Conservation (phyloP, 2,888 invertebrate species). For the Yponomeuta cagnagella region DNA sequence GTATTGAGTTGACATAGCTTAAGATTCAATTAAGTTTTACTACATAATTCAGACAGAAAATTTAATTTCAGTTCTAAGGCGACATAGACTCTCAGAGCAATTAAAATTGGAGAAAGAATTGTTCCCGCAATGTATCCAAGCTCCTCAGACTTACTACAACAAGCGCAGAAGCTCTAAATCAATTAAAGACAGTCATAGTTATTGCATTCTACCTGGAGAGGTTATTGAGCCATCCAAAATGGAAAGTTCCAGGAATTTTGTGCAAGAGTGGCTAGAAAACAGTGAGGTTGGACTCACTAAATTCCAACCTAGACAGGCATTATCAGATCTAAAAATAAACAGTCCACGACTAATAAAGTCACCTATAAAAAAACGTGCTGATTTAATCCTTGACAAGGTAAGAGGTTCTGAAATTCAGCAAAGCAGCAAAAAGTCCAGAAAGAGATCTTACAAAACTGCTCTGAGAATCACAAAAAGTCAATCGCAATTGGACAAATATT, state of each 20-base stretch:
- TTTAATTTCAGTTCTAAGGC: conserved; percentile 38
- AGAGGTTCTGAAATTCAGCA: neutral
- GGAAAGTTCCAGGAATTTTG: conserved; percentile 44
- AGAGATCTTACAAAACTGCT: conserved; percentile 15
- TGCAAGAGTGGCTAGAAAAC: conserved; percentile 53
- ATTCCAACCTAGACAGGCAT: conserved; percentile 41
- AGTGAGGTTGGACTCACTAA: conserved; percentile 28
- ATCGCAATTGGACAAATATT: conserved; percentile 18
- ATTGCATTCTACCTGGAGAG: conserved; percentile 44
- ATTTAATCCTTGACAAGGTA: conserved; percentile 9
- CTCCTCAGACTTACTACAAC: conserved; percentile 53
- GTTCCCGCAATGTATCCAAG: conserved; percentile 66
- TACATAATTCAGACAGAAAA: neutral
- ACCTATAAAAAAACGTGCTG: conserved; percentile 18
- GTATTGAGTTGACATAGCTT: too few species aligned
- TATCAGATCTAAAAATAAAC: conserved; percentile 51
- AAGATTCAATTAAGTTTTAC: too few species aligned
- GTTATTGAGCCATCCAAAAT: conserved; percentile 33
- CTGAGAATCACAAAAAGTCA: conserved; percentile 18
- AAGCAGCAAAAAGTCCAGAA: conserved; percentile 9
- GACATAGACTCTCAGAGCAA: conserved; percentile 47
- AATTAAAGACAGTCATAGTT: conserved; percentile 39
- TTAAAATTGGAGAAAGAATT: conserved; percentile 54
- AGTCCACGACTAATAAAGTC: conserved; percentile 21
- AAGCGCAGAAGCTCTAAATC: conserved; percentile 45